Conservation (phyloP, 35 echinoderm and acorn worm species). For the Apostichopus japonicus region DNA sequence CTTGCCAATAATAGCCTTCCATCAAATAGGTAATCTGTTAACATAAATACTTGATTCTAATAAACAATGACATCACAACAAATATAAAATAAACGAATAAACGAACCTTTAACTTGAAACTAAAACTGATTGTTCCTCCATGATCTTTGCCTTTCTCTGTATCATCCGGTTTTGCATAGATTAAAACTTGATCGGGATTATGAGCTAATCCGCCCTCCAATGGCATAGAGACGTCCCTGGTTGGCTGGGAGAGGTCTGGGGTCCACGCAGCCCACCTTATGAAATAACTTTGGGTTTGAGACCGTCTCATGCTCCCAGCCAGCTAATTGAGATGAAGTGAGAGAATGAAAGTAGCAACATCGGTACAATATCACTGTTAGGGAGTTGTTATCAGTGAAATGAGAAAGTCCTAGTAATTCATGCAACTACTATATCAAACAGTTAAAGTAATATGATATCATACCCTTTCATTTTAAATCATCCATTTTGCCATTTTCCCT, state of each 20-base stretch:
- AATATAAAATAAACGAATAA: background rate
- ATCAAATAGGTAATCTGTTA: no score
- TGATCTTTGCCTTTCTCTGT: constrained; percentile 51
- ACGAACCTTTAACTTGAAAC: constrained; percentile 87
- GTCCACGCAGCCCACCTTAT: constrained; percentile 87
- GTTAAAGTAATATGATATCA: no score
- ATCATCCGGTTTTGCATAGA: constrained; percentile 59
- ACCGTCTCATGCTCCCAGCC: constrained; percentile 75
- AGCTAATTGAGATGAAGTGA: constrained; percentile 25
- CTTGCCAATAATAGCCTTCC: no score
- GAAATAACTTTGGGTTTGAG: constrained; percentile 72
- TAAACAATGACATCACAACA: no score
- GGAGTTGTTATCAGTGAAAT: no score
- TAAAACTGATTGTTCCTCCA: constrained; percentile 73
- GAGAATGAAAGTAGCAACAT: background rate
- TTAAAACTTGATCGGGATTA: constrained; percentile 83
- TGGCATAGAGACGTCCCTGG: constrained; percentile 60
- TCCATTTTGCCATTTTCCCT: no score
- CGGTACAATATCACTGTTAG: no score
- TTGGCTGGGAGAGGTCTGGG: constrained; percentile 56
- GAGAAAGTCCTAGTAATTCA: no score
- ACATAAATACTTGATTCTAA: no score
- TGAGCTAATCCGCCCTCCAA: constrained; percentile 74
- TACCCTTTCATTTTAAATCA: no score
- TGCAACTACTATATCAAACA: no score